phyloP scores from a whole-genome alignment of 1,140 invertebrate species.

The Neodiprion lecontei region DNA sequence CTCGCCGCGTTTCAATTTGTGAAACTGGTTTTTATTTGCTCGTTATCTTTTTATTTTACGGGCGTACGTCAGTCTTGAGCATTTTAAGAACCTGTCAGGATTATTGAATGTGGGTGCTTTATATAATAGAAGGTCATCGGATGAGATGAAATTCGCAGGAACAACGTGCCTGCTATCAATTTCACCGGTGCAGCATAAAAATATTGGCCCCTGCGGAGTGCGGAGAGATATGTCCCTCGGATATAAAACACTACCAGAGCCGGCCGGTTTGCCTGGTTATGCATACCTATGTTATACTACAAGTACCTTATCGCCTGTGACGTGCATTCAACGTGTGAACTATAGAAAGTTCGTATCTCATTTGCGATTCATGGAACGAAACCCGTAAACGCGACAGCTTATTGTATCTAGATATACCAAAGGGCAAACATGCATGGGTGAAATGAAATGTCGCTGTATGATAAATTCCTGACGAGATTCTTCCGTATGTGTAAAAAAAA shows the following conservation, averaged over 20 bases:
- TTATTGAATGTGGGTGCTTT: too few relatives aligned
- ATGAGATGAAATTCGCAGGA: not conserved
- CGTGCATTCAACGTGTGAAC: slow-evolving; percentile 58
- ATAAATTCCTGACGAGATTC: too few relatives aligned
- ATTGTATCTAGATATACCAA: not conserved
- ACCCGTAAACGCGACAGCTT: not conserved
- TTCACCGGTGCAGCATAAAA: not conserved
- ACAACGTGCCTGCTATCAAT: slow-evolving; percentile 3
- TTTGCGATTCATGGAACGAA: slow-evolving; percentile 19
- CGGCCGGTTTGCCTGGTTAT: not conserved
- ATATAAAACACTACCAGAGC: not conserved
- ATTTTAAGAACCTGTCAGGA: too few relatives aligned
- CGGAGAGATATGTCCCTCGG: not conserved
- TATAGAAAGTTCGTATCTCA: slow-evolving; percentile 60
- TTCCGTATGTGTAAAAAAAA: too few relatives aligned
- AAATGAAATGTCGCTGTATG: too few relatives aligned
- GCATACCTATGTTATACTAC: not conserved
- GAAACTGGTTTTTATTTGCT: too few relatives aligned
- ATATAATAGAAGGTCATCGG: not conserved
- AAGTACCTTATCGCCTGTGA: slow-evolving; percentile 13
- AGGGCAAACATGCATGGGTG: too few relatives aligned
- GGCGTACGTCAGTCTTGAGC: too few relatives aligned
- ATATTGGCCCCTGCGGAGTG: too few relatives aligned
- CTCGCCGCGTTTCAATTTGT: too few relatives aligned
- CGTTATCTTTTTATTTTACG: too few relatives aligned